These are phyloP conservation scores for Lycaon pictus DNA, from an alignment of 2,113 vertebrate genomes.

Conservation along the genomic window DNA sequence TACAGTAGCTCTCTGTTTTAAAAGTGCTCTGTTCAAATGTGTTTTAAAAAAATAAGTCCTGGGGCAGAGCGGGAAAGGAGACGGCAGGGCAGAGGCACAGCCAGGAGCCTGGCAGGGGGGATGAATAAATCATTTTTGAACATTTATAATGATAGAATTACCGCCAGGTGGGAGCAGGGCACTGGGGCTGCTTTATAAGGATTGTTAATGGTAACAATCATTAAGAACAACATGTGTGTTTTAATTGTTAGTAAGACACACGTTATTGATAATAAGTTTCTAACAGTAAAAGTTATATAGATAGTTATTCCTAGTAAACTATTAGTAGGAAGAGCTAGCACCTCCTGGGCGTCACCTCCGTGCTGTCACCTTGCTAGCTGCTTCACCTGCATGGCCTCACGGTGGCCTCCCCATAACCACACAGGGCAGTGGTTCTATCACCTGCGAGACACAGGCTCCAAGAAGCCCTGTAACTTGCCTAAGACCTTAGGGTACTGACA, in stretches of 20 bases:
- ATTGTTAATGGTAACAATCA: neutral
- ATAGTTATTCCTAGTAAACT: neutral
- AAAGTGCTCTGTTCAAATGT: slow-evolving; percentile 44
- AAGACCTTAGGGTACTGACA: too few relatives aligned
- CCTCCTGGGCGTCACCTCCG: neutral
- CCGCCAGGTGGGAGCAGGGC: neutral
- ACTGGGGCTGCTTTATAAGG: neutral
- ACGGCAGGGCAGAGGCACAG: neutral
- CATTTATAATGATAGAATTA: neutral
- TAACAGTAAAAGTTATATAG: neutral
- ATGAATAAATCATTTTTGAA: neutral
- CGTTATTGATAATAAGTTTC: neutral
- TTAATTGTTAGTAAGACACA: neutral
- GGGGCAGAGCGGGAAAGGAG: neutral
- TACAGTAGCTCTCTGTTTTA: slow-evolving; percentile 60
- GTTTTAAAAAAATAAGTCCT: slow-evolving; percentile 40
- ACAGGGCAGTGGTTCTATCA: too few relatives aligned
- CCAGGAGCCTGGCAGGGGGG: neutral
- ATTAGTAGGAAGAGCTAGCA: neutral
- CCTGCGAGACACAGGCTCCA: neutral
- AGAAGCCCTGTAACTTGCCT: neutral
- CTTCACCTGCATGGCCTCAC: fast-evolving
- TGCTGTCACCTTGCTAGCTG: neutral
- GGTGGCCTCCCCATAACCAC: neutral
- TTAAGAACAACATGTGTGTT: neutral